phyloP scores from a whole-genome alignment of 2,113 vertebrate species.

The Balaenoptera acutorostrata region DNA sequence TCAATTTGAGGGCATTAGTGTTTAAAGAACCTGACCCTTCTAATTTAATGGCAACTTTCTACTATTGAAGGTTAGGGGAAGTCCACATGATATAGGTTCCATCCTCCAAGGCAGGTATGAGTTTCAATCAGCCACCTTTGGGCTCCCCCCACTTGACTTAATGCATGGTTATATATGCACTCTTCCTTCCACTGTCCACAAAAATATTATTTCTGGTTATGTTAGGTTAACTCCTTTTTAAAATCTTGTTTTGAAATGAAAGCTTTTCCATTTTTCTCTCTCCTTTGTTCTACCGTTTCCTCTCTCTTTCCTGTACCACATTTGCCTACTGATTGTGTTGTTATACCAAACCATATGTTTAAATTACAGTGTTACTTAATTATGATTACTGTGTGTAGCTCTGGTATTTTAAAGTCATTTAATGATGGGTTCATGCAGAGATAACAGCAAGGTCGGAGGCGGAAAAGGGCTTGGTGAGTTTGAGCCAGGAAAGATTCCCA shows the following conservation, averaged over 20 bases:
- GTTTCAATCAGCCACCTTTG: not conserved
- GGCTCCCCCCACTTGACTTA: not conserved
- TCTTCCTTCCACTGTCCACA: not conserved
- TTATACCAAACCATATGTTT: not conserved
- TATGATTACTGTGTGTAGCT: not conserved
- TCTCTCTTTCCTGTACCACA: not conserved
- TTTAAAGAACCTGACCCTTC: not conserved
- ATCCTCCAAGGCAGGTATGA: not conserved
- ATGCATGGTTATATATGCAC: not conserved
- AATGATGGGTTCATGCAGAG: not conserved
- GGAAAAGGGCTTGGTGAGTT: not conserved
- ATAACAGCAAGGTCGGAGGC: not conserved
- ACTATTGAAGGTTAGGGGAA: not conserved
- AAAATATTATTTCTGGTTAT: not conserved
- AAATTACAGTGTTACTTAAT: not conserved
- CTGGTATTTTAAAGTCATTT: not conserved
- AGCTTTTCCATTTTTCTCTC: not conserved
- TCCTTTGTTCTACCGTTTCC: not conserved
- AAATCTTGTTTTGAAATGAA: not conserved
- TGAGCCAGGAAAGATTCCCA: not conserved
- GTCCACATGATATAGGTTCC: not conserved
- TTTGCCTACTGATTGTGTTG: not conserved
- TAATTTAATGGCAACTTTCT: not conserved
- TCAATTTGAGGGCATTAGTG: not conserved
- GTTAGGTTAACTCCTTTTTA: not conserved